Evolutionary conservation across 2,888 invertebrate genomes (phyloP), one percentile per base, ranked within the genome.

Genomic region (Ischnus inquisitorius): DNA sequence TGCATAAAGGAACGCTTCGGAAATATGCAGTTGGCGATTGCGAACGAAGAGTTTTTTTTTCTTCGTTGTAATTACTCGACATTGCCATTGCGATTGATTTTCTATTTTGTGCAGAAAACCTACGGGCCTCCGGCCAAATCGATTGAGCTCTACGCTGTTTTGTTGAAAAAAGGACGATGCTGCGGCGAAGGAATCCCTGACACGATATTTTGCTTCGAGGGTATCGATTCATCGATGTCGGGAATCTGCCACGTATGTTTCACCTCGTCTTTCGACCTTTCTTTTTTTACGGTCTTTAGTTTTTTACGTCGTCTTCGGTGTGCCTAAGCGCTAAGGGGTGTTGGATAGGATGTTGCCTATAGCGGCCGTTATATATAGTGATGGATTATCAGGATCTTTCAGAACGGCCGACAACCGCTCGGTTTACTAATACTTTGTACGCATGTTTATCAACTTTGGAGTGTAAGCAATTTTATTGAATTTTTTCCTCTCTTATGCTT

Each of bases 221-320:
- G 72, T n/a, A 41, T 25, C 16, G 22, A 46, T 16, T 43, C 62
- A 3, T 34, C 19, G n/a, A 2, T 14, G 5, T 43, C 72, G 22
- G 72, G 62, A 5, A 74, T 74, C 22, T 74, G 72, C 25, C 62
- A 62, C 62, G 62, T 74, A 74, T 2, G 72, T 62, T 28, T 5
- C 22, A 25, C 25, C 5, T 16, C 25, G 8, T 16, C 19, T 25
- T 16, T 34, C 34, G n/a, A 25, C 6, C 12, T 69, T 48, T 54
- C 39, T 25, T 54, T 54, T 25, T 3, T 14, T 12, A 8, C 16
- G 34, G 14, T 25, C 10, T 3, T 25, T 25, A 25, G 12, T 25
- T 25, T 54, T 57, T 57, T 34, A 34, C 34, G 34, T 34, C 34
- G 5, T 34, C 34, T 8, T 34, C n/a, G n/a, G n/a, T n/a, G n/a